A percentile compares a stretch with the other conserved stretches of the same genome.
Evolutionary conservation across 92 coral and sea anemone genomes (phyloP).

Genomic region (Pocillopora meandrina): DNA sequence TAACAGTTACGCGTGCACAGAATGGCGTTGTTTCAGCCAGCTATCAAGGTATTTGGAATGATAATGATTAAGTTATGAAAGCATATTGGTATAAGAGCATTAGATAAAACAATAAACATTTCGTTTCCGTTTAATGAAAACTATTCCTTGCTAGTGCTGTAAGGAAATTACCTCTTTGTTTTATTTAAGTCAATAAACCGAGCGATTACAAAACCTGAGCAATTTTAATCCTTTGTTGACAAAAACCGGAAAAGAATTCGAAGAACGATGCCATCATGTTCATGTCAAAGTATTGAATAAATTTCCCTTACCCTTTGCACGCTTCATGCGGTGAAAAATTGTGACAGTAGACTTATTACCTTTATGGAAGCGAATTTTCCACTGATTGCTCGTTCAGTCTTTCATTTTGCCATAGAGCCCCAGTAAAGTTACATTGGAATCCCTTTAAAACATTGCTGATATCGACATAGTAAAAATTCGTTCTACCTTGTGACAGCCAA

Average conservation of each 20-base stretch:
- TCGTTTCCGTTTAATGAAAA: conserved; percentile 27
- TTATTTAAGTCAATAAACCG: conserved; percentile 2
- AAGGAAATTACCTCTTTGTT: conserved; percentile 32
- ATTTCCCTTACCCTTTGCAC: background rate
- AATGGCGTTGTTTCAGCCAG: background rate
- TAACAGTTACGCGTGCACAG: background rate
- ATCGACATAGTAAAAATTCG: no score
- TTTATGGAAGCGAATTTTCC: no score
- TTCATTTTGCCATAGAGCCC: no score
- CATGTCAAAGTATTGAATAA: background rate
- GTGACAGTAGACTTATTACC: no score
- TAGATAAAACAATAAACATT: conserved; percentile 18
- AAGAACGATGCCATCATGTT: background rate
- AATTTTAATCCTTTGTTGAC: background rate
- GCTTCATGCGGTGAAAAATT: no score
- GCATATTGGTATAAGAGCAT: background rate
- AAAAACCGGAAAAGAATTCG: conserved; percentile 20
- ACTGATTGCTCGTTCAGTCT: no score
- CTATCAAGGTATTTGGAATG: background rate
- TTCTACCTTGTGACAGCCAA: no score
- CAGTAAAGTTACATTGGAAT: no score
- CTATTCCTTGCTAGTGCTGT: background rate
- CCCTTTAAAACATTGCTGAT: no score
- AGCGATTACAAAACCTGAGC: background rate
- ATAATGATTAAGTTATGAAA: background rate